Base-by-base conservation (phyloP, 2,888 invertebrate genomes). In the Agrotis segetum region DNA sequence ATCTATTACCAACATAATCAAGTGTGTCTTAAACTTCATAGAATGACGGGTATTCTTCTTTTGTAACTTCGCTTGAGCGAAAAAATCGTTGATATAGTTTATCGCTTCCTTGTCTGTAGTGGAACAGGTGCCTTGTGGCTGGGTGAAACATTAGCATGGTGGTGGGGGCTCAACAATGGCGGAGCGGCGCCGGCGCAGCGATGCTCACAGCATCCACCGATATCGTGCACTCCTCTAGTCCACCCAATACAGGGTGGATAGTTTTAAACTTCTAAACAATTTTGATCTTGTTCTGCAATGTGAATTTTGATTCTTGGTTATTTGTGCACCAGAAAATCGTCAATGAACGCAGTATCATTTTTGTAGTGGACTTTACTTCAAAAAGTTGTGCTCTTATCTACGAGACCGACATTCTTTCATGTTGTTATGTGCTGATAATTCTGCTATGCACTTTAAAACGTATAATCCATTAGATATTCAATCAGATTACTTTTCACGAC, bases 191-290 rank as follows among this genome's bases (percentile, higher is more conserved):
- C 88, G 86, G 84, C 83, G 85, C 81, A 79, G 81, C 88, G 91
- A 89, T 89, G 89, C 88, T 84, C 86, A 82, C 87, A 87, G 87
- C 88, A 85, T 85, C 85, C 85, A 84, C 88, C 79, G 90, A 91
- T 92, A 92, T 90, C 85, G 84, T 85, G 81, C 80, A 77, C 82
- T 84, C 74, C 85, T 83, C 77, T 82, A 80, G 76, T 67, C 75
- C 71, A 56, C 62, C 53, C 70, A 61, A 72, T 81, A 88, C 84
- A 86, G 87, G 83, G 3, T 84, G 88, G n/a, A 79, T 65, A 19
- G 17, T 19, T 29, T 21, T 6, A 3, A 2, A 17, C 7, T 56
- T 71, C 66, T 71, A 74, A 69, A 56, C 47, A 49, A 13, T 61
- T 56, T 17, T 4, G 53, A 14, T 21, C 6, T 14, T 13, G 6